Base-by-base conservation (phyloP, 2,113 vertebrate genomes). In the Eidolon helvum region DNA sequence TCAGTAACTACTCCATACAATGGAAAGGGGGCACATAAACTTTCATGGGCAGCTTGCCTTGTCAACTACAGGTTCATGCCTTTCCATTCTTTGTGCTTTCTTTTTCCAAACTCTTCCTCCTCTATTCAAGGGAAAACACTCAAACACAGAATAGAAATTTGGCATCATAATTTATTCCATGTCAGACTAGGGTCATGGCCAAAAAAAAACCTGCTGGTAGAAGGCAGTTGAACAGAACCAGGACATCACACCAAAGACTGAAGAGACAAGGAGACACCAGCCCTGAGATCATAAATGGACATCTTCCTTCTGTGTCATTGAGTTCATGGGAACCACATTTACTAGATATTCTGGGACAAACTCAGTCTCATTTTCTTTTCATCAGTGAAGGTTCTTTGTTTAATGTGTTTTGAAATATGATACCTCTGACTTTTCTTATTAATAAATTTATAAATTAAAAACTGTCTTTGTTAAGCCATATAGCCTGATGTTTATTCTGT, bases 371-470 rank as follows among this genome's bases (percentile, higher is more conserved):
- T 79, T 72, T 90, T 78, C 63, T 86, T 91, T 45, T 57, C 48
- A 48, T 83, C 55, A 84, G 10, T 59, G 59, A 90, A 85, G 10
- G 16, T 53, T 87, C 40, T 85, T 92, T 74, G n/a, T 22, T 90
- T 50, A 71, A 59, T 10, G 30, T 65, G 63, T 69, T 61, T 79
- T 30, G 59, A 79, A 89, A 96, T 68, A 78, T 3, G 9, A 84
- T 77, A 30, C 3, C 53, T 57, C 33, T 45, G n/a, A 48, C 2
- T 80, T 68, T 77, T 77, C 35, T 80, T 74, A 83, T 30, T 43
- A 86, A 68, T 85, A 95, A 72, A 89, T 50, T 72, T 66, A 87
- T 5, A 93, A 50, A 43, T 57, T 72, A 87, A n/a, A 93, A 90
- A 57, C 43, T 74, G 33, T 5, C 55, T 91, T 82, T 87, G 40